These are phyloP conservation scores for Microtus pennsylvanicus DNA, from an alignment of 2,113 vertebrate genomes.

Conservation along the genomic window DNA sequence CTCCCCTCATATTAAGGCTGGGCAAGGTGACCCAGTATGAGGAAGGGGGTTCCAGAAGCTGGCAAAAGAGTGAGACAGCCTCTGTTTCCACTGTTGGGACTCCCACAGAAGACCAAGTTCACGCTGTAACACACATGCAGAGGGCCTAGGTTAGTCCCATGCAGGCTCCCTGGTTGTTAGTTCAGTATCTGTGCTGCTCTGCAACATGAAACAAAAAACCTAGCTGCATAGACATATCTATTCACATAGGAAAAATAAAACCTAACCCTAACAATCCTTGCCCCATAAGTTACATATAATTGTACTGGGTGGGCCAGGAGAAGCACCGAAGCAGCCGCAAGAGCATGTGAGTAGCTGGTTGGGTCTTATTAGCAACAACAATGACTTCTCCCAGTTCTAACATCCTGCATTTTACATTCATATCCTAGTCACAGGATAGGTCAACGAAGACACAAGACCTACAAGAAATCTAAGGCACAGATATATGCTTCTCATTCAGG, in stretches of 20 bases:
- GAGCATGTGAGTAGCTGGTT: not conserved
- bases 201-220: constrained; percentile 53
- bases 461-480: constrained; percentile 28
- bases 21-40: not conserved
- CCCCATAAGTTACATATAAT: not conserved
- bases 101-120: not conserved
- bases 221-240: constrained; percentile 14
- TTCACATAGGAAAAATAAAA: not conserved
- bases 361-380: not conserved
- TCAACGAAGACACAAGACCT: constrained; percentile 3
- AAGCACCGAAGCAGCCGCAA: constrained; percentile 2
- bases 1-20: not conserved
- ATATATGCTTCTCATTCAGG: not conserved
- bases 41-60: not conserved
- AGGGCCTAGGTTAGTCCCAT: not conserved
- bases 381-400: not conserved
- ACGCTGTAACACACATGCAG: not conserved
- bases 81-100: not conserved
- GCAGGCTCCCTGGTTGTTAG: not conserved
- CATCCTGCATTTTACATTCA: not conserved
- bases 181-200: not conserved
- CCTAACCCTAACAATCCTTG: constrained; percentile 22
- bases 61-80: not conserved
- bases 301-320: not conserved
- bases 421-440: not conserved